Evolutionary conservation across 1,140 invertebrate genomes (phyloP).

Genomic region (Diabrotica virgifera): DNA sequence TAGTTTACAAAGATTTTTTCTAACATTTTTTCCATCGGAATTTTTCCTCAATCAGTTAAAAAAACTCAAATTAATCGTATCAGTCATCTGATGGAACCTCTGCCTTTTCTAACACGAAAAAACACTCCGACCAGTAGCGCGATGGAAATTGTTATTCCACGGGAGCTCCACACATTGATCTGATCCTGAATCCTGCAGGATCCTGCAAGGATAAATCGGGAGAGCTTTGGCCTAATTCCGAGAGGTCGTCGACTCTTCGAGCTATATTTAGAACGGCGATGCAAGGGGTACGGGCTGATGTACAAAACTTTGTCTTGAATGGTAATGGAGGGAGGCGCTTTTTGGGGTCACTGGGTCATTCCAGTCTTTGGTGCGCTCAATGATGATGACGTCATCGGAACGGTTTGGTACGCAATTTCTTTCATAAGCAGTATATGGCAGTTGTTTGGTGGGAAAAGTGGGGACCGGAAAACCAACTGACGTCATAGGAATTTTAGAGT

Average conservation of each 20-base stretch:
- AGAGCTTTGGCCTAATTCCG: constrained; percentile 13
- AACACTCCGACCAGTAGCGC: neutral
- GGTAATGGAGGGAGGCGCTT: neutral
- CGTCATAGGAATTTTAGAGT: neutral
- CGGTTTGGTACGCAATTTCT: too few relatives aligned
- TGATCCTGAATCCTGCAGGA: constrained; percentile 12
- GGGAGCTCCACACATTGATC: constrained; percentile 9
- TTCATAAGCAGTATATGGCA: neutral
- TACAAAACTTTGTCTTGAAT: constrained; percentile 13
- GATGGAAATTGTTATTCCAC: constrained; percentile 1
- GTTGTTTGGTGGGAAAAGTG: neutral
- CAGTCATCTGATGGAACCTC: neutral
- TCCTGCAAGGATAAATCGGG: constrained; percentile 15
- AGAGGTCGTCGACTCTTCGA: constrained; percentile 12
- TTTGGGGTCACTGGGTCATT: constrained; percentile 16
- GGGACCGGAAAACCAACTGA: neutral
- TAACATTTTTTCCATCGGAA: too few relatives aligned
- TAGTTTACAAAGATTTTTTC: too few relatives aligned
- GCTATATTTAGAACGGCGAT: constrained; percentile 14
- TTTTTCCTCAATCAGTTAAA: too few relatives aligned
- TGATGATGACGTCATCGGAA: constrained; percentile 4
- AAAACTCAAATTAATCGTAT: neutral
- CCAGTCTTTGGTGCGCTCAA: constrained; percentile 10
- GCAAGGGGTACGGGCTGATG: neutral
- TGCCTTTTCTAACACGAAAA: neutral